phyloP scores from a whole-genome alignment of 2,888 invertebrate genomes.

The Trachelus troglodyta region DNA sequence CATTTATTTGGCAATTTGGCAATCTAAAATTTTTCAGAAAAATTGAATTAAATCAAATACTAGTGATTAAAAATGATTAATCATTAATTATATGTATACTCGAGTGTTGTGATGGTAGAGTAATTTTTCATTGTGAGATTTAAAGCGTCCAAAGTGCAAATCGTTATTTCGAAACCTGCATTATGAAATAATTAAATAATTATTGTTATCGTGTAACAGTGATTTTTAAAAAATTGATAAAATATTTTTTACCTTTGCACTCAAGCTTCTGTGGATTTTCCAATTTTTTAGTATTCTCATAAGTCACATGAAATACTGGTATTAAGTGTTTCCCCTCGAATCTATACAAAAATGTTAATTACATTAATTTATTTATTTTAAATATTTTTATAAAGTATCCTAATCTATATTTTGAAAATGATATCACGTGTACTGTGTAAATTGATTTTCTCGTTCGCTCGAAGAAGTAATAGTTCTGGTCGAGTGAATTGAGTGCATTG shows the following conservation, averaged over 20 bases:
- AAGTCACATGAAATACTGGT: slow-evolving; percentile 9
- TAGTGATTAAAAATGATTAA: not conserved
- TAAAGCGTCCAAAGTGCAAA: slow-evolving; percentile 38
- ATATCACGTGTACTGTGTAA: not conserved
- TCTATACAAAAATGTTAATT: not conserved
- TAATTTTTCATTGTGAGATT: slow-evolving; percentile 34
- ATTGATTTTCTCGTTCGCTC: not conserved
- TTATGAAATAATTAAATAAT: not conserved
- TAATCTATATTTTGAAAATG: not conserved
- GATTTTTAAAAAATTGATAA: not conserved
- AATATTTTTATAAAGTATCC: not conserved
- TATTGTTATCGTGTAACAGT: not conserved
- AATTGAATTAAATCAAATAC: not conserved
- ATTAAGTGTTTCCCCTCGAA: not conserved
- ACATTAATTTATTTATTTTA: not conserved
- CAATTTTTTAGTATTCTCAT: slow-evolving; percentile 26
- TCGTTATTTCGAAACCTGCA: slow-evolving; percentile 24
- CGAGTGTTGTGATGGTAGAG: slow-evolving; percentile 37
- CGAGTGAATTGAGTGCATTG: not conserved
- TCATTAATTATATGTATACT: slow-evolving; percentile 21
- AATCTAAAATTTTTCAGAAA: slow-evolving; percentile 33
- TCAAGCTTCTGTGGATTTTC: slow-evolving; percentile 30
- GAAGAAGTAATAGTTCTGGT: not conserved
- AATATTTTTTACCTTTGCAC: slow-evolving; percentile 35
- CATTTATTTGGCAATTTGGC: slow-evolving; percentile 52